Conservation (phyloP, 2,113 vertebrate genomes). For the Gadus chalcogrammus region DNA sequence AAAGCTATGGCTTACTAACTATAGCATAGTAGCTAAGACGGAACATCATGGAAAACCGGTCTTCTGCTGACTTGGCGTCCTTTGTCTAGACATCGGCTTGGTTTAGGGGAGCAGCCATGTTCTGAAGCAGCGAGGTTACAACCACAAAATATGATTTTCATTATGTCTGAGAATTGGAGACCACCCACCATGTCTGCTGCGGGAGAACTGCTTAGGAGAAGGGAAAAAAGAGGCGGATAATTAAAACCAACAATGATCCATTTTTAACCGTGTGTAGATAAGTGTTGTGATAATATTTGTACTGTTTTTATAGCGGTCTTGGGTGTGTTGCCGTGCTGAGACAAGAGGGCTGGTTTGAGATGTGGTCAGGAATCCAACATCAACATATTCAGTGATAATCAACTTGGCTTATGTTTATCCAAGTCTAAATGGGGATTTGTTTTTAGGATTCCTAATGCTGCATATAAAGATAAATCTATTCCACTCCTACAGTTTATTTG, state of each 20-base stretch:
- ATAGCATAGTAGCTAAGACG: conserved; percentile 17
- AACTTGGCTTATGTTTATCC: conserved; percentile 14
- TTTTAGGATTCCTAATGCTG: conserved; percentile 17
- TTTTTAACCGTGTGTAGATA: conserved; percentile 36
- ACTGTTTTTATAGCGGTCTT: too few relatives aligned
- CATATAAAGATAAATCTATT: too few relatives aligned
- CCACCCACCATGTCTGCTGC: conserved; percentile 56
- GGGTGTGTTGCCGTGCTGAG: too few relatives aligned
- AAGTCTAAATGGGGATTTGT: not conserved
- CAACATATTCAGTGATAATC: conserved; percentile 24
- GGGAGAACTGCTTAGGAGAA: conserved; percentile 44
- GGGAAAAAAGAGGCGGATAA: conserved; percentile 43
- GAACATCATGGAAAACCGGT: conserved; percentile 50
- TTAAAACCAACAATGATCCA: conserved; percentile 39
- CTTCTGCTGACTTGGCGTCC: conserved; percentile 52
- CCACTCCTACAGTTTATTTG: too few relatives aligned
- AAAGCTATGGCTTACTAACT: too few relatives aligned
- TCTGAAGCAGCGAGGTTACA: conserved; percentile 45
- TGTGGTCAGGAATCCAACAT: conserved; percentile 15
- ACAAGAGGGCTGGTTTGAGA: too few relatives aligned
- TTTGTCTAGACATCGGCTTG: conserved; percentile 44
- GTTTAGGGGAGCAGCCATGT: conserved; percentile 33
- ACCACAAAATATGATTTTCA: conserved; percentile 66
- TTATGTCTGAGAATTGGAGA: conserved; percentile 54
- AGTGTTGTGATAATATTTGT: not conserved